Evolutionary conservation across 2,797 vertebrate species (phyloP).

Genomic region (Anisognathus igniventris): DNA sequence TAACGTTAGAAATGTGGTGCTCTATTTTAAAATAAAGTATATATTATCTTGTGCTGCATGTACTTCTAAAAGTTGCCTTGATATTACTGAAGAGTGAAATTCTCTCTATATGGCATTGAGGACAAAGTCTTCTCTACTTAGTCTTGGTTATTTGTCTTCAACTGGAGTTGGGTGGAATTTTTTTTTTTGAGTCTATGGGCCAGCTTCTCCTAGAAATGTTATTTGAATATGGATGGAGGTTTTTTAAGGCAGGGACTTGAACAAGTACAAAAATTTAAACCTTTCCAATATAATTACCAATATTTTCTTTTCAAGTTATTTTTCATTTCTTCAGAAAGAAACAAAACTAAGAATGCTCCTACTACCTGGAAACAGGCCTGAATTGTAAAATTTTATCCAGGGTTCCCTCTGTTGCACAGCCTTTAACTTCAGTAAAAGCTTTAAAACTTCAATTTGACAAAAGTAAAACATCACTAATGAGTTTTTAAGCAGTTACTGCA

Average conservation of each 20-base stretch:
- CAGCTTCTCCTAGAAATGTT: background rate
- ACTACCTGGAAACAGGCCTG: background rate
- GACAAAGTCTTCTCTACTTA: background rate
- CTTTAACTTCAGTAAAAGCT: background rate
- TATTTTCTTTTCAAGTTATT: background rate
- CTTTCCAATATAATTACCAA: background rate
- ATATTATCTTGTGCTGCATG: background rate
- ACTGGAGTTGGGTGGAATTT: background rate
- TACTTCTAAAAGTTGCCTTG: background rate
- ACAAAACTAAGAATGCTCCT: background rate
- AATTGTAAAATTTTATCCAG: background rate
- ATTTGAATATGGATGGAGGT: background rate
- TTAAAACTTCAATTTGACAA: background rate
- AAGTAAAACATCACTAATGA: background rate
- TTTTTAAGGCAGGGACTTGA: background rate
- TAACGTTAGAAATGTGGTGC: background rate
- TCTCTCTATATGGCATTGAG: background rate
- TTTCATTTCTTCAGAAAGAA: background rate
- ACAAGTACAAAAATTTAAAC: background rate
- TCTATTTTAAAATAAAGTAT: constrained; percentile 15
- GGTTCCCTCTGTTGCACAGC: background rate
- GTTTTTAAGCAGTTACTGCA: background rate
- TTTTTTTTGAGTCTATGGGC: background rate
- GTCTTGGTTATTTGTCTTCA: background rate
- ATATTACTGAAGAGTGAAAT: background rate